Base-by-base conservation (phyloP, 1,140 invertebrate genomes). In the Drosophila watanabei region DNA sequence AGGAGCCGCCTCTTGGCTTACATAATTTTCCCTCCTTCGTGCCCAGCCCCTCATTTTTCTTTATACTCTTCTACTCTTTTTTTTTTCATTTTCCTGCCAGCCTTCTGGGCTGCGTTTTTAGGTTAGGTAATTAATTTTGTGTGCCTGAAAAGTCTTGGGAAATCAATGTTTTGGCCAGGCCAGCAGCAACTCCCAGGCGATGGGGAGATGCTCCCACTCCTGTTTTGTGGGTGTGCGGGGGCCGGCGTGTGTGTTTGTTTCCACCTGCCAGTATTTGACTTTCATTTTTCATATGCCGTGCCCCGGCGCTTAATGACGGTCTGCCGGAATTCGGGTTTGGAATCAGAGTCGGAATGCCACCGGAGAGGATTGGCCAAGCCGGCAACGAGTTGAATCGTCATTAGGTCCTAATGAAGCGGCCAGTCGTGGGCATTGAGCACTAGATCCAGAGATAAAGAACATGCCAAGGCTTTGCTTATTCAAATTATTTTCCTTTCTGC, bases 51-150 rank as follows among this genome's bases (percentile, higher is more conserved):
- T 28, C 20, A 16, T 20, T 39, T 62, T 62, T 62, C 51, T 48
- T 37, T 43, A 32, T 10, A 32, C 32, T 52, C 59, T 51, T 35
- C 37, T 58, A 24, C 24, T 13, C 13, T 10, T 13, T 37, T 39
- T 39, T 49, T 61, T 57, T 30, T 41, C 54, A 9, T 41, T 63
- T 70, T 63, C 41, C 59, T 41, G 20, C 37, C 69, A 35, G 54
- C 65, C 76, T 71, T 79, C 61, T 52, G 72, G 61, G 51, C 71
- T 69, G 51, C 63, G 68, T 90, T 90, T 89, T 89, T 86, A 75
- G 86, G 86, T 89, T 89, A 86, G 86, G 86, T 89, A 89, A 89
- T 89, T 89, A 89, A 89, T 89, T 89, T 89, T 90, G 79, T 82
- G 86, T 70, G 78, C 75, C 75, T 71, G 64, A 68, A 86, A 89